Evolutionary conservation across 2,113 vertebrate genomes (phyloP).

Genomic region (Actinemys pallida): DNA sequence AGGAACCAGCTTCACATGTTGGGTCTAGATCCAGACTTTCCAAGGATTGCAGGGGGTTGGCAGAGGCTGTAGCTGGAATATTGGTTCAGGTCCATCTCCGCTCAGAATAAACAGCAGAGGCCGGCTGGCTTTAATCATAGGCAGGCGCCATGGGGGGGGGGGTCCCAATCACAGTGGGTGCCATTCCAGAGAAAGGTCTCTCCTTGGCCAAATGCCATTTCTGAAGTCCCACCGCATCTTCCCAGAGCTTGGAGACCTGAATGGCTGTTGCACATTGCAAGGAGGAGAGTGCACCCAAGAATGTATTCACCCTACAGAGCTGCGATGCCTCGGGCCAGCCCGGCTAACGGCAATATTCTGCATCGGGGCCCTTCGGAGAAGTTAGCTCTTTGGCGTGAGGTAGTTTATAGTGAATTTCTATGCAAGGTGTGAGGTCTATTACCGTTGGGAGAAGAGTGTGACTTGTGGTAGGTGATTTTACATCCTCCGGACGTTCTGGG

Average conservation of each 20-base stretch:
- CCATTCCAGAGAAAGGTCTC: not conserved
- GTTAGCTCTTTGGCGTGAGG: not conserved
- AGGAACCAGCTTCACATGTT: not conserved
- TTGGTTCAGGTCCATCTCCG: not conserved
- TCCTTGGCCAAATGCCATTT: not conserved
- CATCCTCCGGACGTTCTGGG: not conserved
- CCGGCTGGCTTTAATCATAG: not conserved
- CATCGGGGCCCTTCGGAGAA: accelerated
- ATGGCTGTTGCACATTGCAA: not conserved
- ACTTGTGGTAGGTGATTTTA: not conserved
- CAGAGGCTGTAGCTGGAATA: not conserved
- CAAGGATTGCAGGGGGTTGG: not conserved
- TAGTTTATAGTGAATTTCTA: not conserved
- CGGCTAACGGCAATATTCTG: conserved; percentile 8
- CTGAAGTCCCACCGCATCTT: not conserved
- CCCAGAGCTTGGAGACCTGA: not conserved
- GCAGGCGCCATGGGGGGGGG: not conserved
- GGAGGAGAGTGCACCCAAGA: not conserved
- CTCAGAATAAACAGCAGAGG: not conserved
- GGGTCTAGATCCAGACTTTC: not conserved
- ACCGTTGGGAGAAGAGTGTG: not conserved
- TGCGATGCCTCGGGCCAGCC: conserved; percentile 16
- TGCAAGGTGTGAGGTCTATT: not conserved
- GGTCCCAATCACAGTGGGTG: not conserved
- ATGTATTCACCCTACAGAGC: not conserved